Base-by-base conservation (phyloP, 2,113 vertebrate species). In the Petrocephalus zakoni region DNA sequence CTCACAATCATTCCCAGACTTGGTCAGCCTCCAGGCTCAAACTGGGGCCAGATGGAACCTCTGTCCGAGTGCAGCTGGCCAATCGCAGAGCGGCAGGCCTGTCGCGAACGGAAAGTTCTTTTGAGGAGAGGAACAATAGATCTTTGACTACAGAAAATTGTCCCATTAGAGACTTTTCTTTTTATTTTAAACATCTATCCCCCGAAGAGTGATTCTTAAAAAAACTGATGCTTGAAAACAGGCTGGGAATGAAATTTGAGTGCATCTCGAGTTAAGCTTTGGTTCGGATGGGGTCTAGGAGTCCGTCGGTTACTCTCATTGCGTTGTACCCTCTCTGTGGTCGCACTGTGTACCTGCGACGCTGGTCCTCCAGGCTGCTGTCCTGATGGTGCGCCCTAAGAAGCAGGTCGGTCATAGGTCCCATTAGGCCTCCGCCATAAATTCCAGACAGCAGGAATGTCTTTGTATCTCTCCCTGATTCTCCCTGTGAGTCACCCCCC, bases 401-500 rank as follows among this genome's bases (percentile, higher is more conserved):
- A 88, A 29, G 25, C 82, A 89, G 89, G 90, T 91, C 91, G 89
- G 90, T 91, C 91, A 89, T 64, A 87, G 72, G n/a, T 42, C 81
- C 87, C 87, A 90, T 91, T 93, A 91, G 89, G 61, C 19, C 47
- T 17, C 55, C 85, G 88, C 88, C 90, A 87, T 93, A 92, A 93
- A 93, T 92, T 90, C 90, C 91, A 88, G 47, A 78, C 58, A 37
- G 87, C 58, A 88, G 87, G 90, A 93, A 91, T 91, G 90, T 87
- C 88, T 92, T 93, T 93, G 90, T 92, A 56, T 86, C 64, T 89
- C 42, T 75, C 85, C 75, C 88, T 53, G 55, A 88, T 56, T 82
- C 42, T 83, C 72, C 52, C 86, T 29, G 46, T 89, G 68, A 49
- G 64, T 87, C 88, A 87, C 52, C 25, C 34, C 61, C 84, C 51